These are phyloP conservation scores for Perognathus longimembris DNA, from an alignment of 2,113 vertebrate species.

Conservation along the genomic window DNA sequence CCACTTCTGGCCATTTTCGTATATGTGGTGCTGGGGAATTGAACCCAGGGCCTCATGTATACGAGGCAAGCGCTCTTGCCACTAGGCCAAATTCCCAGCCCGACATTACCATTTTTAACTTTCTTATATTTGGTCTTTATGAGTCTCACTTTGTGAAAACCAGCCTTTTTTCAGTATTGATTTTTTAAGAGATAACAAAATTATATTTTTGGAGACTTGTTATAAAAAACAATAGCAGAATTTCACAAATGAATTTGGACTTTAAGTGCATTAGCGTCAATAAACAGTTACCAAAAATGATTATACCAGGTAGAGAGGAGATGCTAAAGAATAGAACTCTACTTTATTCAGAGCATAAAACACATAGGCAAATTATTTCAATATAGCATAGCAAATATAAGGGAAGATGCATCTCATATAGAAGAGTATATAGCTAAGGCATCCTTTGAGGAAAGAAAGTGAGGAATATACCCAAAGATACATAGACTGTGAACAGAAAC, in stretches of 20 bases:
- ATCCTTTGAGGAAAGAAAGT: not conserved
- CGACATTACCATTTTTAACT: no score
- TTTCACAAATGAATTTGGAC: not conserved
- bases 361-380: not conserved
- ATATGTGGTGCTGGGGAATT: no score
- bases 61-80: no score
- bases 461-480: not conserved
- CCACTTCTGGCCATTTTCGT: no score
- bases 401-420: not conserved
- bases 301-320: not conserved
- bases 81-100: no score
- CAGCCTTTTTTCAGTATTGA: not conserved
- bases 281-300: slow-evolving; percentile 7
- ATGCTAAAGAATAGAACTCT: not conserved
- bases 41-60: no score
- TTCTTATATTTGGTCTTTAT: not conserved
- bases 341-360: not conserved
- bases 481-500: not conserved
- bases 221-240: not conserved
- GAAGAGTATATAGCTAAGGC: not conserved
- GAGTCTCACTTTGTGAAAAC: not conserved
- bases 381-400: not conserved
- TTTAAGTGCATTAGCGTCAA: not conserved
- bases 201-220: not conserved
- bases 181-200: slow-evolving; percentile 43